Conservation (phyloP, 2,888 invertebrate genomes). For the Dendrolimus pini region DNA sequence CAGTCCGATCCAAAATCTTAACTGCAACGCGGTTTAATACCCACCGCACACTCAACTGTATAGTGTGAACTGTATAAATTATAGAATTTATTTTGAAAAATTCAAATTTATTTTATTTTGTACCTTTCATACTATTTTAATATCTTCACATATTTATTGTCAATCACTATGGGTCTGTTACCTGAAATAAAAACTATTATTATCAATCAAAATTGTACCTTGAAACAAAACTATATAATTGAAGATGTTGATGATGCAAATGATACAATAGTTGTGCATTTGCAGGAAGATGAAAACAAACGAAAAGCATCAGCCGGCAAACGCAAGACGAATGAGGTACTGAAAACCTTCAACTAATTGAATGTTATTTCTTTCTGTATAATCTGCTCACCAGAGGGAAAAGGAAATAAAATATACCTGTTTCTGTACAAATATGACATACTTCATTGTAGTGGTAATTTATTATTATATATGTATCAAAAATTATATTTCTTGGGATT, state of each 20-base stretch:
- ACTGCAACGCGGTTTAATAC: too few relatives aligned
- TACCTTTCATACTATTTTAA: too few relatives aligned
- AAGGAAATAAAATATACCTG: conserved; percentile 40
- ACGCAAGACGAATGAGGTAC: conserved; percentile 75
- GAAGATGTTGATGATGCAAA: conserved; percentile 12
- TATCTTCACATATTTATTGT: too few relatives aligned
- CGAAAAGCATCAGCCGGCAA: conserved; percentile 71
- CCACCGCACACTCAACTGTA: too few relatives aligned
- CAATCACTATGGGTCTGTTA: too few relatives aligned
- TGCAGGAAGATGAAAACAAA: conserved; percentile 74
- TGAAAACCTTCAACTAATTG: conserved; percentile 72
- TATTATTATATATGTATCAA: background rate
- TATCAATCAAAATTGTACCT: too few relatives aligned
- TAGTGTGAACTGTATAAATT: too few relatives aligned
- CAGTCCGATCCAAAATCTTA: too few relatives aligned
- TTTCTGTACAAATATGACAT: conserved; percentile 32
- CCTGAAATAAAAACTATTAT: too few relatives aligned
- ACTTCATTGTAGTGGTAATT: conserved; percentile 7
- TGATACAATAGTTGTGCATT: conserved; percentile 60
- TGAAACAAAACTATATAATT: too few relatives aligned
- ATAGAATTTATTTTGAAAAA: too few relatives aligned
- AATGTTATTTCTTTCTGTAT: conserved; percentile 22
- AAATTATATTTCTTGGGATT: background rate
- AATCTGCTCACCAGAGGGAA: conserved; percentile 45
- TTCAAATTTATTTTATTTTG: too few relatives aligned